Percentiles rank a stretch among this genome's conserved stretches.
phyloP scores from a whole-genome alignment of 2,113 vertebrate genomes.

The Odontophorus gujanensis region DNA sequence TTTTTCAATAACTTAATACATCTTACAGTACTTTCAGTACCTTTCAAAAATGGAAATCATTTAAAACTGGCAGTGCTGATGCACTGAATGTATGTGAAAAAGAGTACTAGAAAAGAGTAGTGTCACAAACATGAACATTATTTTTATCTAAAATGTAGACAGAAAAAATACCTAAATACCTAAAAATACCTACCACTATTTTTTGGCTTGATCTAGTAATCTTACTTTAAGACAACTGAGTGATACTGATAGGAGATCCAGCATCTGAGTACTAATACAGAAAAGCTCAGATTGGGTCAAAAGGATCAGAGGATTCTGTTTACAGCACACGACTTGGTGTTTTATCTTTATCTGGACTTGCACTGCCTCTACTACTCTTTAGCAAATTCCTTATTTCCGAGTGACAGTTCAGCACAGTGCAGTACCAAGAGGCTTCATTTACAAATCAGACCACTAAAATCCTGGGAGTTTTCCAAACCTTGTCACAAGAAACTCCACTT shows the following conservation, averaged over 20 bases:
- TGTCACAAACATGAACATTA: neutral
- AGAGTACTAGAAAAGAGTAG: neutral
- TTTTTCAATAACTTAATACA: neutral
- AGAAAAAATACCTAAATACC: neutral
- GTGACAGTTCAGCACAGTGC: neutral
- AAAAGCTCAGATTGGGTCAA: neutral
- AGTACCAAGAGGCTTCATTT: neutral
- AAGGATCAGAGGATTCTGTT: neutral
- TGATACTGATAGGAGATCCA: neutral
- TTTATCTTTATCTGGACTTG: neutral
- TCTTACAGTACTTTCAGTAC: neutral
- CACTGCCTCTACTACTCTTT: neutral
- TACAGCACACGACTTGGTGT: neutral
- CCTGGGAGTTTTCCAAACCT: neutral
- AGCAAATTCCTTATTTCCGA: neutral
- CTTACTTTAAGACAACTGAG: neutral
- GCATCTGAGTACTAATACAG: neutral
- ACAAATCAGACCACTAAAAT: neutral
- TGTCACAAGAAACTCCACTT: neutral
- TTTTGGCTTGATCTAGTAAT: neutral
- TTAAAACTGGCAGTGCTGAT: neutral
- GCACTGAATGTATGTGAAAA: neutral
- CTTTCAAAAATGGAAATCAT: conserved; percentile 25
- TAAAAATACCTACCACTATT: neutral
- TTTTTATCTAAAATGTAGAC: neutral